Percentiles rank a stretch among this genome's conserved stretches.
phyloP scores from a whole-genome alignment of 2,113 vertebrate genomes.

The Delphinapterus leucas region DNA sequence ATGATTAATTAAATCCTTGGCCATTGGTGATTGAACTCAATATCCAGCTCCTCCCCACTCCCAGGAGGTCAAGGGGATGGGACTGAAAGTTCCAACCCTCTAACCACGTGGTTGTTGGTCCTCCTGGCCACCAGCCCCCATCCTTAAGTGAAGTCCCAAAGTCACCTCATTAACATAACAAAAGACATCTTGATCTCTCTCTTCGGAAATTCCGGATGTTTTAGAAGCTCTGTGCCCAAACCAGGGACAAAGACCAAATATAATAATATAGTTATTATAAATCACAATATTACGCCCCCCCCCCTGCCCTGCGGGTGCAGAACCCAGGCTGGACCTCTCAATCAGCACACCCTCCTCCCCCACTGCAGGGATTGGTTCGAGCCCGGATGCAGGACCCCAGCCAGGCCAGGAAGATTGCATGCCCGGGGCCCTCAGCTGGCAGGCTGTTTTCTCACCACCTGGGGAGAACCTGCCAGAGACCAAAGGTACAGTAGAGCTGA shows the following conservation, averaged over 20 bases:
- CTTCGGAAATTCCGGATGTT: not conserved
- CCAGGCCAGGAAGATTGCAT: not conserved
- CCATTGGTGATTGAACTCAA: not conserved
- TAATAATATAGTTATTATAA: not conserved
- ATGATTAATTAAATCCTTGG: not conserved
- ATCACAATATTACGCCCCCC: not conserved
- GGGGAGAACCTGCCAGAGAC: too few relatives aligned
- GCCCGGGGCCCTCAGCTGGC: not conserved
- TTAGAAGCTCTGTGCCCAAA: not conserved
- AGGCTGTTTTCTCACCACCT: not conserved
- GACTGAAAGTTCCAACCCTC: not conserved
- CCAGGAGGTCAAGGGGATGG: not conserved
- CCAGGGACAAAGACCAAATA: not conserved
- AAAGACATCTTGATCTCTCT: not conserved
- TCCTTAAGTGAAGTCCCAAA: not conserved
- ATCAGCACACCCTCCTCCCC: not conserved
- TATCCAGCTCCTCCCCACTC: too few relatives aligned
- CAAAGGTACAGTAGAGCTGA: not conserved
- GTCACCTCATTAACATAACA: not conserved
- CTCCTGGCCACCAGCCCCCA: too few relatives aligned
- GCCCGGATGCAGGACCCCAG: rapidly evolving
- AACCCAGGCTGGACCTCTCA: not conserved
- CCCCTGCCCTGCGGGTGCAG: not conserved
- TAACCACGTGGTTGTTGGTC: not conserved
- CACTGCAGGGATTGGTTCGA: not conserved